Conservation (phyloP, 2,888 invertebrate species). For the Autographa gamma region DNA sequence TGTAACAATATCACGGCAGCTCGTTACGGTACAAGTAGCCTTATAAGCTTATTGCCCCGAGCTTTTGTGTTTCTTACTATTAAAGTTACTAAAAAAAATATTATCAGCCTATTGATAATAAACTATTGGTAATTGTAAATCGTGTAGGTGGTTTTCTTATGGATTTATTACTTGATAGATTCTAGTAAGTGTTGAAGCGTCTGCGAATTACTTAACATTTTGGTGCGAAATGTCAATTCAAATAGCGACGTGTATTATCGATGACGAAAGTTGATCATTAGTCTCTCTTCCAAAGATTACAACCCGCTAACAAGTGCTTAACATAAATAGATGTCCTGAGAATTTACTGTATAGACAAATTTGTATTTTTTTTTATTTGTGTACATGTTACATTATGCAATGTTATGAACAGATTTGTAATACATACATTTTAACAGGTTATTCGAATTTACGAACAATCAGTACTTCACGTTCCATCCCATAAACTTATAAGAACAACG, state of each 20-base stretch:
- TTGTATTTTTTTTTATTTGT: too few species aligned
- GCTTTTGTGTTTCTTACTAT: neutral
- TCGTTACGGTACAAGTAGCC: slow-evolving; percentile 1
- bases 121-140: too few species aligned
- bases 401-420: too few species aligned
- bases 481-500: too few species aligned
- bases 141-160: neutral
- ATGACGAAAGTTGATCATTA: neutral
- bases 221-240: neutral
- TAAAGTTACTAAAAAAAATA: neutral
- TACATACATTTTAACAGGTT: too few species aligned
- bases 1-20: neutral
- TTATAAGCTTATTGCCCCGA: neutral
- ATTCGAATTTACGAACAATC: neutral
- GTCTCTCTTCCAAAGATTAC: too few species aligned
- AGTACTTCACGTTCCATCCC: neutral
- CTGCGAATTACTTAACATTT: neutral
- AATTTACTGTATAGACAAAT: too few species aligned
- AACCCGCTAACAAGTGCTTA: too few species aligned
- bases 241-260: neutral
- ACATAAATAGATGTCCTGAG: too few species aligned
- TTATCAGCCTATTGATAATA: neutral
- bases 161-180: neutral
- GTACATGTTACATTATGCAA: too few species aligned
- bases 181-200: neutral